Base-by-base conservation (phyloP, 2,797 vertebrate species). In the Agapornis canus region DNA sequence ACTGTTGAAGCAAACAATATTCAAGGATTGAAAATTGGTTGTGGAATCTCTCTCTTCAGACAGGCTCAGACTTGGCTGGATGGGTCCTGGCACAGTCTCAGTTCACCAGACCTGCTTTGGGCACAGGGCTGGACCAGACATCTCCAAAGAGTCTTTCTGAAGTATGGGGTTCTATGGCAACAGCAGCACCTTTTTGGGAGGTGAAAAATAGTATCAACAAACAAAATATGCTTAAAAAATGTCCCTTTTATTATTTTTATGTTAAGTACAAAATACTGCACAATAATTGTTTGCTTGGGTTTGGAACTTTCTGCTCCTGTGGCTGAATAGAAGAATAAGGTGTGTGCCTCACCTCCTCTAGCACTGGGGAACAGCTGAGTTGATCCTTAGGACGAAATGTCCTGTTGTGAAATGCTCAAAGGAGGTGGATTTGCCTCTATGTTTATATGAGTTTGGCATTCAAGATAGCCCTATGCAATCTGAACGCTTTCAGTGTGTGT, bases 71-170 rank as follows among this genome's bases (percentile, higher is more conserved):
- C 17, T 11, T 43, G 35, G 21, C 57, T 60, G 63, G 22, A 14
- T 7, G 6, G 12, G 37, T 35, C 29, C 27, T 27, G 0, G 5
- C 1, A 0, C 10, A 5, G 35, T 5, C 42, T 49, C 0, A 0
- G 26, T 22, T 80, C 2, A 0, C 57, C 60, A 45, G 47, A 31
- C 35, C 47, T 12, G 27, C n/a, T 49, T 52, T 45, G 65, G 21
- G 52, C 31, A 22, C 2, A 2, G 31, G 6, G 4, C 40, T 27
- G 18, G 57, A 27, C 15, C 10, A 22, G 31, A 2, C 23, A 0
- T 43, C 40, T 66, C 48, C 37, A 29, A 32, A 22, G 43, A 68
- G 31, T 26, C 23, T 23, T 59, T 56, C 47, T 1, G 0, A 65
- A 75, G n/a, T 40, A 3, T 2, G 1, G 9, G 35, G 10, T 37